Base-by-base conservation (phyloP, 2,113 vertebrate genomes). In the Xiphias gladius region DNA sequence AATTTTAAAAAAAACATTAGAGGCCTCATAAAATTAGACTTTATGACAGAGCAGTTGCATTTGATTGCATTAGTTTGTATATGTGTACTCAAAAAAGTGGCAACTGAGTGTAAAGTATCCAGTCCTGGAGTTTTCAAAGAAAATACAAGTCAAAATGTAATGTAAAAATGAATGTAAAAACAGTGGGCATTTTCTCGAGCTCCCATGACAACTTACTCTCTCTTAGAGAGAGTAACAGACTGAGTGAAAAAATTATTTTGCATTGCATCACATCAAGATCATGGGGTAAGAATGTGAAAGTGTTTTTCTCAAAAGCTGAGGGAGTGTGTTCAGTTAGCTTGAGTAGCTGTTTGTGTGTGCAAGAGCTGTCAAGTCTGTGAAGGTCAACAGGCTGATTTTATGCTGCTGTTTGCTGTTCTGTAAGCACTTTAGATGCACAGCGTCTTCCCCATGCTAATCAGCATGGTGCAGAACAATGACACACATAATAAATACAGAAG, bases 321-420 rank as follows among this genome's bases (percentile, higher is more conserved):
- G 54, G 65, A 65, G 48, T 57, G 77, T 54, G 59, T 65, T 37
- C 14, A 26, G 63, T 55, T 64, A 48, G 54, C 58, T 20, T 46
- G 43, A 67, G 46, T 30, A 17, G 63, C n/a, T 82, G 76, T 68
- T 54, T 72, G 67, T 77, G 76, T 67, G 85, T 85, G 79, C 82
- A 66, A 35, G 57, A 78, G 86, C 75, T 87, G 86, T 89, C 89
- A 69, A 76, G 82, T 76, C 73, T 66, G 87, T 91, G 88, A 93
- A 93, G 88, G 92, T 92, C 92, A 82, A 70, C 66, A 20, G 75
- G 69, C 87, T 79, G 83, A 71, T 76, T 90, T 89, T 80, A 54
- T 89, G 74, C 86, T 85, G 85, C 88, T 75, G 78, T 82, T 84
- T 90, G 92, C 91, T 81, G 78, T 72, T 84, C 75, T 84, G 77